A percentile compares a stretch with the other conserved stretches of the same genome.
Evolutionary conservation across 2,797 vertebrate genomes (phyloP).

Genomic region (Lacerta viridis): DNA sequence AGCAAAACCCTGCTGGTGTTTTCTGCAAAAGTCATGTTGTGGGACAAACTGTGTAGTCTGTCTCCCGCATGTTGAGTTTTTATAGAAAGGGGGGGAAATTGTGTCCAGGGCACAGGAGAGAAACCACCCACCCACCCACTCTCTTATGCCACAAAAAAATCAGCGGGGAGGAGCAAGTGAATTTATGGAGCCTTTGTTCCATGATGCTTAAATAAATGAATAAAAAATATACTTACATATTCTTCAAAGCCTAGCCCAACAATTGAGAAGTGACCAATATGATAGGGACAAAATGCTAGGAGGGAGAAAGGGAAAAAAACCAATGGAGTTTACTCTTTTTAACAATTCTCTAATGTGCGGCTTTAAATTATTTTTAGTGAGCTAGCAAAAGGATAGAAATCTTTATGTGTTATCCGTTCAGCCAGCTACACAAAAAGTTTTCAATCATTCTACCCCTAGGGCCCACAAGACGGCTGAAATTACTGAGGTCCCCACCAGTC

Average conservation of each 20-base stretch:
- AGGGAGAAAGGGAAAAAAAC: conserved; percentile 56
- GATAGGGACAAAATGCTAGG: conserved; percentile 98
- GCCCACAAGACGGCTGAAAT: too few species aligned
- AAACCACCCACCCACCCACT: not conserved
- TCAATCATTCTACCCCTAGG: too few species aligned
- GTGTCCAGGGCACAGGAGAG: not conserved
- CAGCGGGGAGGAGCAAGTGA: not conserved
- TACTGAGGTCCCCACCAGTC: too few species aligned
- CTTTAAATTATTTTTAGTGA: not conserved
- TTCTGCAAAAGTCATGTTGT: not conserved
- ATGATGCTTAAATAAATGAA: not conserved
- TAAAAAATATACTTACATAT: conserved; percentile 87
- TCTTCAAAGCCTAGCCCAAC: conserved; percentile 97
- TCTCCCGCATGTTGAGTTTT: not conserved
- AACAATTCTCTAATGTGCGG: not conserved
- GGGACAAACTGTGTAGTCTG: not conserved
- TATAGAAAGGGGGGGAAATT: not conserved
- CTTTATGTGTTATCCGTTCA: not conserved
- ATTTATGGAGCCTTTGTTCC: not conserved
- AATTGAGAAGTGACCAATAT: conserved; percentile 98
- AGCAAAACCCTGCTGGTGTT: not conserved
- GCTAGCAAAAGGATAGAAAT: conserved; percentile 1
- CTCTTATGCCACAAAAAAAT: not conserved
- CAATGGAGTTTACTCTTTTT: conserved; percentile 53
- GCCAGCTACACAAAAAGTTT: not conserved